Base-by-base conservation (phyloP, 2,888 invertebrate species). In the Oscheius sp. region DNA sequence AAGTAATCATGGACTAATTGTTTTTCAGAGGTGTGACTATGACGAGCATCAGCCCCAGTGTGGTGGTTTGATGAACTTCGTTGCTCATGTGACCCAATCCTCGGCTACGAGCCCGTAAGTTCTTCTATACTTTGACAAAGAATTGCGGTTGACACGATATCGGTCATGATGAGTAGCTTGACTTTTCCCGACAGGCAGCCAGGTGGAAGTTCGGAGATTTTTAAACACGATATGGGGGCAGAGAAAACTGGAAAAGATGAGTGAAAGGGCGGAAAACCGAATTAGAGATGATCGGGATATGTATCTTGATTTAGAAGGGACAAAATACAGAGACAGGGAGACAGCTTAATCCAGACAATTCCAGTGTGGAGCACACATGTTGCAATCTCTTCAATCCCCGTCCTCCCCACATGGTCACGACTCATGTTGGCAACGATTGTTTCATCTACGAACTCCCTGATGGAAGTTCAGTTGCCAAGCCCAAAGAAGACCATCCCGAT, bases 381-480 rank as follows among this genome's bases (percentile, higher is more conserved):
- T 87, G 87, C 65, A 82, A 85, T 47, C 77, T 87, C 51, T 83
- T 79, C 80, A 85, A 79, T 50, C 81, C 82, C 11, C 77, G 80
- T n/a, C 77, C 77, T 4, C 85, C 81, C 58, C 76, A 75, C 55
- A 62, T 76, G 7, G 80, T 86, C 55, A 80, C 80, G 11, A 84
- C 84, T 10, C 88, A 88, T 70, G 82, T 79, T 33, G 88, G 87
- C 33, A 88, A 88, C 73, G 88, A 88, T 68, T 88, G 88, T 62
- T 88, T 88, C 76, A 85, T 88, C 48, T 88, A 88, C 66, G 87
- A 88, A 68, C 76, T 88, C 60, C 87, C 87, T 29, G 87, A 87
- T 72, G 86, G 86, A 1, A 77, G 81, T 2, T 65, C 77, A 0
- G 57, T 68, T 1, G 68, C 74, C 1, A 58, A 58, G 37, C 71